Base-by-base conservation (phyloP, 2,888 invertebrate genomes). In the Argyresthia goedartella region DNA sequence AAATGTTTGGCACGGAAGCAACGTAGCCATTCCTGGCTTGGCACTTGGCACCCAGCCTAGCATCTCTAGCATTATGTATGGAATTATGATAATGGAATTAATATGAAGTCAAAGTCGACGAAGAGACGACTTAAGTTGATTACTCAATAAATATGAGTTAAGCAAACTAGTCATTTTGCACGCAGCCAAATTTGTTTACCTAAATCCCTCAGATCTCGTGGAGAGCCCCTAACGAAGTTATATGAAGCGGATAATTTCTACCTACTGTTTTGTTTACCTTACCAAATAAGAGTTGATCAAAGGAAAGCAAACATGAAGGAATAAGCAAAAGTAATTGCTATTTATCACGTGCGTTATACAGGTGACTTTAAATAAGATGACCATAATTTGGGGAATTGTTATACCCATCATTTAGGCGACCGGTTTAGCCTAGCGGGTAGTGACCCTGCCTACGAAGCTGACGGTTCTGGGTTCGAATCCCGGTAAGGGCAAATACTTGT, bases 261-360 rank as follows among this genome's bases (percentile, higher is more conserved):
- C 25, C 25, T 25, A 25, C 25, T 25, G 25, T 25, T 25, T 25
- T 25, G 25, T 25, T 25, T 25, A 25, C 25, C 25, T 25, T 25
- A 25, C 25, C 25, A 25, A 6, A 25, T 25, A 6, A 25, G 25
- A 25, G 25, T 25, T 25, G 25, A 25, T 25, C 25, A 25, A 25
- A 25, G 25, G 25, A 6, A 25, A 2, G 6, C 25, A 25, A 25
- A 25, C 25, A 25, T 25, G 3, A 6, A 25, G 41, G 10, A 41
- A 41, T 41, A 41, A 39, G 25, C 6, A 41, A 41, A 44, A 44
- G 44, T 56, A 54, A 64, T 63, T 64, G 66, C 67, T 61, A 25
- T 25, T 25, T 25, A 25, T 25, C 25, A 25, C 25, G 25, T 25
- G 25, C 25, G 25, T 25, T 25, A 25, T 25, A 25, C n/a, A n/a